Conservation (phyloP, 2,113 vertebrate genomes). For the Gorsachius goisagi region DNA sequence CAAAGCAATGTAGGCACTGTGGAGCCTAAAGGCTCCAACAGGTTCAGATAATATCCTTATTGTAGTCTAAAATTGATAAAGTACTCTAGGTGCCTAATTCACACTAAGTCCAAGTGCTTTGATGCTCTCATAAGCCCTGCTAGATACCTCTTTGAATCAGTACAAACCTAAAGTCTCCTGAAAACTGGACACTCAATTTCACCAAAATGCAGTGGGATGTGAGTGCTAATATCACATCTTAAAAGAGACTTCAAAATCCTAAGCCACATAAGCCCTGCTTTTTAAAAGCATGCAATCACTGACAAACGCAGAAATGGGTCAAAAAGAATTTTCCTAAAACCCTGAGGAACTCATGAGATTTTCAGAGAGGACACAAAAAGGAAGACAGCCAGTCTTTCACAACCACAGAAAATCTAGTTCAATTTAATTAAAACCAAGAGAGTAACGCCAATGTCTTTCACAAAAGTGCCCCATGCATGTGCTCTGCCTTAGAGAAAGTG, state of each 20-base stretch:
- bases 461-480: rapidly evolving
- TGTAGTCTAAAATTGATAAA: constrained; percentile 16
- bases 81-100: constrained; percentile 11
- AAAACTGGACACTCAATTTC: constrained; percentile 16
- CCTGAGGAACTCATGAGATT: not conserved
- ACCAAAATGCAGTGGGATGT: not conserved
- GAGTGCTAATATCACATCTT: constrained; percentile 1
- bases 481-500: not conserved
- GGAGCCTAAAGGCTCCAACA: not conserved
- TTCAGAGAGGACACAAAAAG: not conserved
- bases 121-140: not conserved
- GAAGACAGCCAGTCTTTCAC: not conserved
- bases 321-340: not conserved
- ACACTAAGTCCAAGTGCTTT: not conserved
- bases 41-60: constrained; percentile 23
- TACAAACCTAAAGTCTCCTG: not conserved
- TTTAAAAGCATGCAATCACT: not conserved
- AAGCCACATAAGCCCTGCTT: not conserved
- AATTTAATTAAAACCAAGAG: not conserved
- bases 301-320: not conserved
- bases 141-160: not conserved
- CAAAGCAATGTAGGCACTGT: constrained; percentile 12
- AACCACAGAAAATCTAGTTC: not conserved
- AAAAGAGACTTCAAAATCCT: not conserved
- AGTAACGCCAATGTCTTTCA: not conserved